Conservation (phyloP, 2,888 invertebrate species). For the Linnaemya tessellans region DNA sequence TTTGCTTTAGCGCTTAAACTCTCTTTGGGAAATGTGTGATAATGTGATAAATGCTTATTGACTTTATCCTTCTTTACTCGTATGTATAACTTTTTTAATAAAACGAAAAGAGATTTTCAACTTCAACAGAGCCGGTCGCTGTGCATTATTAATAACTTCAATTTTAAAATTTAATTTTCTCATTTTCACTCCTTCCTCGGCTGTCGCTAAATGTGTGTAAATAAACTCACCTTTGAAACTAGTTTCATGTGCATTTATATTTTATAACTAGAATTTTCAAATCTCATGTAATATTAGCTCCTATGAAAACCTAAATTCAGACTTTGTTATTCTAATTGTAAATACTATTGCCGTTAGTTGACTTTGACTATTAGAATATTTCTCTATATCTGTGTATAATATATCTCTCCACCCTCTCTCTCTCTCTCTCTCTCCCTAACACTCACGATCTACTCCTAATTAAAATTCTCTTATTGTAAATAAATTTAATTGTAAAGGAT, state of each 20-base stretch:
- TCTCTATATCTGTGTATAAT: background rate
- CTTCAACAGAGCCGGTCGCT: slow-evolving; percentile 77
- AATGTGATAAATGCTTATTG: slow-evolving; percentile 39
- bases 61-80: slow-evolving; percentile 42
- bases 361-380: slow-evolving; percentile 26
- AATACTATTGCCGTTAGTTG: slow-evolving; percentile 39
- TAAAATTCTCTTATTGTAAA: slow-evolving; percentile 45
- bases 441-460: background rate
- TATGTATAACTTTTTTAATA: slow-evolving; percentile 21
- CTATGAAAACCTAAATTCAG: slow-evolving; percentile 56
- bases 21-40: slow-evolving; percentile 46
- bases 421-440: background rate
- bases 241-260: slow-evolving; percentile 70
- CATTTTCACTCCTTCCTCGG: slow-evolving; percentile 54
- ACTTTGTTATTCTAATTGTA: slow-evolving; percentile 61
- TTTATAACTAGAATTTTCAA: slow-evolving; percentile 60
- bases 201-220: slow-evolving; percentile 36
- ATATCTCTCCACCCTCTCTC: background rate
- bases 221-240: slow-evolving; percentile 48
- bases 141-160: slow-evolving; percentile 76
- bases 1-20: slow-evolving; percentile 3
- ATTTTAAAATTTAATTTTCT: slow-evolving; percentile 27
- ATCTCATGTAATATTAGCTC: slow-evolving; percentile 62
- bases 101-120: slow-evolving; percentile 57
- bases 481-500: slow-evolving; percentile 51